These are phyloP conservation scores for Lasioglossum villosulum DNA, from an alignment of 2,888 invertebrate genomes.

Conservation along the genomic window DNA sequence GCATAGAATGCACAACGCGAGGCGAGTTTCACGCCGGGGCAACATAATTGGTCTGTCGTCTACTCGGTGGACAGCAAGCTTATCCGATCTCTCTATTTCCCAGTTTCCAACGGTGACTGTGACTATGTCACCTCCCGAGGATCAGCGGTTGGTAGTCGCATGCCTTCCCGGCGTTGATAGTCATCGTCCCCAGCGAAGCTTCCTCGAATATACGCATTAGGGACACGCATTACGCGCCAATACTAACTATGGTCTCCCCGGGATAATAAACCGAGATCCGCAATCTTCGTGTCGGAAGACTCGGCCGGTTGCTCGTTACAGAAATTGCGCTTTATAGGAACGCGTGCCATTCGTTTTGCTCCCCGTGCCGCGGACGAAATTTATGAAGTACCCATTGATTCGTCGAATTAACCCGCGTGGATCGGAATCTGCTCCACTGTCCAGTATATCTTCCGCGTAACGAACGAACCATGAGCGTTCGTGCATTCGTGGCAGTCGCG, in stretches of 20 bases:
- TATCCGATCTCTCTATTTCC: constrained; percentile 64
- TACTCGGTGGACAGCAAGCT: constrained; percentile 38
- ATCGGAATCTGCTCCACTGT: not conserved
- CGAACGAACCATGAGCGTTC: not conserved
- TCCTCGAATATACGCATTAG: constrained; percentile 54
- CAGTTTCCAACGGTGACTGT: constrained; percentile 42
- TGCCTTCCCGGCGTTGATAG: constrained; percentile 25
- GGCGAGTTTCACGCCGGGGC: constrained; percentile 58
- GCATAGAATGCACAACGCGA: constrained; percentile 22
- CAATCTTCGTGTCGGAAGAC: constrained; percentile 27
- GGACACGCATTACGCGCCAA: constrained; percentile 54
- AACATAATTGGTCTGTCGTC: constrained; percentile 66
- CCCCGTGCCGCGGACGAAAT: not conserved
- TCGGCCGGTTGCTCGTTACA: constrained; percentile 41
- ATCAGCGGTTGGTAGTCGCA: constrained; percentile 34
- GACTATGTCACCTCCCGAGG: constrained; percentile 18
- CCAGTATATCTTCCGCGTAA: not conserved
- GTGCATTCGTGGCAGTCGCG: not conserved
- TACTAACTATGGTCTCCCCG: constrained; percentile 20
- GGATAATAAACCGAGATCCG: constrained; percentile 51
- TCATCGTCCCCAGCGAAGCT: constrained; percentile 35
- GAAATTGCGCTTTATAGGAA: constrained; percentile 43
- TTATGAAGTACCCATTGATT: constrained; percentile 31
- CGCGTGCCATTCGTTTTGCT: constrained; percentile 24
- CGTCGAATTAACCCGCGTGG: not conserved